Evolutionary conservation across 2,797 vertebrate genomes (phyloP), one percentile per base, ranked within the genome.

Genomic region (Pseudomugil tenellus): DNA sequence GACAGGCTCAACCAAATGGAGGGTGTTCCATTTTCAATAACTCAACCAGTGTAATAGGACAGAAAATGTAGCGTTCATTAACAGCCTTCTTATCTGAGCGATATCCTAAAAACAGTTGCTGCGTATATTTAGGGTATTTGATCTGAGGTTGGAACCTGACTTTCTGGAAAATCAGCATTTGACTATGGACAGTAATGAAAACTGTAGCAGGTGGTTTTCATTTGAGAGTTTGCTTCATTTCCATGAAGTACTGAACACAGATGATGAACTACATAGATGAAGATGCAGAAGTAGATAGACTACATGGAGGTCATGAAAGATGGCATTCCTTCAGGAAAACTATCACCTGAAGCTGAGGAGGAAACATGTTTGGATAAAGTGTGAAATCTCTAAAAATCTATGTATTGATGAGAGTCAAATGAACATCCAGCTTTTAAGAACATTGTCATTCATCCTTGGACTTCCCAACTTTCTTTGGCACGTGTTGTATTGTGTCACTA

Each of bases 21-120:
- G 64, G 48, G 11, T 49, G 60, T 58, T 59, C 58, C 74, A 70
- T 80, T 88, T 82, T 73, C 75, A 74, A 53, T n/a, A n/a, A n/a
- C n/a, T n/a, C n/a, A n/a, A n/a, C n/a, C n/a, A n/a, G n/a, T n/a
- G n/a, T n/a, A n/a, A n/a, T n/a, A n/a, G n/a, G n/a, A n/a, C n/a
- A 17, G 16, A 39, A 4, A 17, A 16, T 14, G 14, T 39, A 39
- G 34, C 34, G 12, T 35, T 35, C 11, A 35, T 11, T 17, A 14
- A 41, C 6, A 17, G 8, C 2, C 41, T 46, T n/a, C 2, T n/a
- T n/a, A 46, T 8, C 19, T 8, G 41, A 10, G 19, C 17, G 17
- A 46, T 46, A n/a, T 46, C 2, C 19, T 9, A 9, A 46, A 2
- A 46, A 46, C 8, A n/a, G 9, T n/a, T 9, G n/a, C 14, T 19